Evolutionary conservation across 2,888 invertebrate genomes (phyloP).

Genomic region (Leptothorax acervorum): DNA sequence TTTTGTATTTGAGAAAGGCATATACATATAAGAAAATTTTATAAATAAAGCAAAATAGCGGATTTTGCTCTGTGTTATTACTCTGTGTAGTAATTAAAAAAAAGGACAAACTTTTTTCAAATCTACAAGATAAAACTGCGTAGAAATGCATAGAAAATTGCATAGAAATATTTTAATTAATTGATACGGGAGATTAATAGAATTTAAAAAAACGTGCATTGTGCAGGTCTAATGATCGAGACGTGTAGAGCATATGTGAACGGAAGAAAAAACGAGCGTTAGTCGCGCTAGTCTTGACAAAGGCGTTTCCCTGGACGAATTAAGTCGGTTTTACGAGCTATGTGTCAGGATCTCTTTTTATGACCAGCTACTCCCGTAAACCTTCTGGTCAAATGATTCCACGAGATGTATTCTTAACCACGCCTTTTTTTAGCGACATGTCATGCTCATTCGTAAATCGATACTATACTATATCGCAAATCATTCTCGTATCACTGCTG

Average conservation of each 20-base stretch:
- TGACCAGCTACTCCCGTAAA: conserved; percentile 72
- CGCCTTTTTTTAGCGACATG: conserved; percentile 42
- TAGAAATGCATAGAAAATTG: not conserved
- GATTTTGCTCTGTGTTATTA: not conserved
- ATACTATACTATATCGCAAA: conserved; percentile 45
- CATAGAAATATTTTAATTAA: conserved; percentile 4
- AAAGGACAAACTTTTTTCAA: not conserved
- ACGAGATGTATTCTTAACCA: conserved; percentile 64
- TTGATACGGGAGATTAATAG: not conserved
- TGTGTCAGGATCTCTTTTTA: conserved; percentile 77
- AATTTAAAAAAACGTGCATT: conserved; percentile 10
- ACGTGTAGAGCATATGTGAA: conserved; percentile 17
- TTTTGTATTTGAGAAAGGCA: not conserved
- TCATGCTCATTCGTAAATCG: conserved; percentile 45
- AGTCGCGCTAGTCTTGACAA: conserved; percentile 34
- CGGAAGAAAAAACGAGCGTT: conserved; percentile 46
- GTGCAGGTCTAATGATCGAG: conserved; percentile 1
- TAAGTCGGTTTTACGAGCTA: conserved; percentile 74
- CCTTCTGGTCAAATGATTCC: conserved; percentile 73
- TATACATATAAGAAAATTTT: not conserved
- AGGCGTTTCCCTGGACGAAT: conserved; percentile 73
- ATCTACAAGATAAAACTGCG: not conserved
- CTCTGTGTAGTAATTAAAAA: not conserved
- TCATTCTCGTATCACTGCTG: conserved; percentile 40
- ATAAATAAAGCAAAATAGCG: not conserved